These are phyloP conservation scores for Triops cancriformis DNA, from an alignment of 1,140 invertebrate species.

Conservation along the genomic window DNA sequence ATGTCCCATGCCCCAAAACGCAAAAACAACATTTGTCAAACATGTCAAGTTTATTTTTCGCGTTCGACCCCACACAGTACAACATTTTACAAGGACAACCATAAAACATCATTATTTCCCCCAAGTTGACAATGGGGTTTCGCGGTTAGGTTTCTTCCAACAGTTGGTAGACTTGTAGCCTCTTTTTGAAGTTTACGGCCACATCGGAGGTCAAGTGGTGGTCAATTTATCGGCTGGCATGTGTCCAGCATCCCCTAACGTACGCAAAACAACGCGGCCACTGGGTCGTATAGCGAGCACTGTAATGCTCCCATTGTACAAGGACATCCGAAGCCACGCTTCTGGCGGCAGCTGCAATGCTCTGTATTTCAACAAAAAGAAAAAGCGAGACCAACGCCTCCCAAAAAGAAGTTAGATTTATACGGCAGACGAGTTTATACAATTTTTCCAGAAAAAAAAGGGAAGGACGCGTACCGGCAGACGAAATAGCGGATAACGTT, in stretches of 20 bases:
- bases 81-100: not conserved
- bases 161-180: not conserved
- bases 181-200: not conserved
- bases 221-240: constrained; percentile 66
- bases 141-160: not conserved
- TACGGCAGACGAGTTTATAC: not conserved
- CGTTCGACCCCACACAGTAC: not conserved
- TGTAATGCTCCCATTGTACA: constrained; percentile 90
- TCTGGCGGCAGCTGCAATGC: constrained; percentile 95
- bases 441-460: too few species aligned
- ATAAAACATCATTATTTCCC: not conserved
- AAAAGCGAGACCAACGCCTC: not conserved
- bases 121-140: not conserved
- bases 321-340: constrained; percentile 84
- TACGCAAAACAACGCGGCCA: constrained; percentile 71
- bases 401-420: not conserved
- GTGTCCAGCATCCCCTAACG: constrained; percentile 79
- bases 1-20: not conserved
- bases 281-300: constrained; percentile 75
- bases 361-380: constrained; percentile 47
- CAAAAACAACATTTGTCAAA: not conserved
- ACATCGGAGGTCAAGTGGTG: constrained; percentile 38
- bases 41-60: constrained; percentile 2
- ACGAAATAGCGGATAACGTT: constrained; percentile 98
- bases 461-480: constrained; percentile 60